Conservation (phyloP, 1,140 invertebrate genomes). For the Heliconius melpomene region DNA sequence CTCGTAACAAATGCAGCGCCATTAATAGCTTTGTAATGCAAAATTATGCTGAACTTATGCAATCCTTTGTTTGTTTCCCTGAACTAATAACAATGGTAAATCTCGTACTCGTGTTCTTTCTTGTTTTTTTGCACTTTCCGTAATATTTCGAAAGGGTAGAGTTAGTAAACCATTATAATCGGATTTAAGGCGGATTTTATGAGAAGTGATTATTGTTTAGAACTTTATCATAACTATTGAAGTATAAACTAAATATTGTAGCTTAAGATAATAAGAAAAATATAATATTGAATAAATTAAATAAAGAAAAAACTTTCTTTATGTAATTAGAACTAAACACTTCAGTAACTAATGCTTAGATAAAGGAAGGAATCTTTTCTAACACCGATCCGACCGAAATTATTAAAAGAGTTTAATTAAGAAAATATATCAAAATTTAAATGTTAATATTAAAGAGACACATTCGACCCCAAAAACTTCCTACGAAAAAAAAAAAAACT, state of each 20-base stretch:
- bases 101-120: background rate
- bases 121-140: background rate
- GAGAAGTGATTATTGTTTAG: too few species aligned
- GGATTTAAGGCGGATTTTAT: too few species aligned
- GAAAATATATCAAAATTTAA: background rate
- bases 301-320: too few species aligned
- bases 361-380: background rate
- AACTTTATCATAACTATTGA: too few species aligned
- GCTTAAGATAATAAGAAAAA: too few species aligned
- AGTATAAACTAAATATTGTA: too few species aligned
- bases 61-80: slow-evolving; percentile 11
- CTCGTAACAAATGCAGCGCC: background rate
- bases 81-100: background rate
- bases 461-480: slow-evolving; percentile 1
- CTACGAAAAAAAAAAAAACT: background rate
- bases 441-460: background rate
- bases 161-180: background rate
- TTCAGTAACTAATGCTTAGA: too few species aligned
- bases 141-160: background rate
- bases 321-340: too few species aligned
- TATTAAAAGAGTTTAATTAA: background rate
- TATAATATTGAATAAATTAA: too few species aligned
- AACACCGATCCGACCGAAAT: background rate
- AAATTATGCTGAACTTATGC: slow-evolving; percentile 1
- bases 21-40: slow-evolving; percentile 14